A percentile compares a stretch with the other conserved stretches of the same genome.
Conservation (phyloP, 2,113 vertebrate genomes). For the Saguinus imperator region DNA sequence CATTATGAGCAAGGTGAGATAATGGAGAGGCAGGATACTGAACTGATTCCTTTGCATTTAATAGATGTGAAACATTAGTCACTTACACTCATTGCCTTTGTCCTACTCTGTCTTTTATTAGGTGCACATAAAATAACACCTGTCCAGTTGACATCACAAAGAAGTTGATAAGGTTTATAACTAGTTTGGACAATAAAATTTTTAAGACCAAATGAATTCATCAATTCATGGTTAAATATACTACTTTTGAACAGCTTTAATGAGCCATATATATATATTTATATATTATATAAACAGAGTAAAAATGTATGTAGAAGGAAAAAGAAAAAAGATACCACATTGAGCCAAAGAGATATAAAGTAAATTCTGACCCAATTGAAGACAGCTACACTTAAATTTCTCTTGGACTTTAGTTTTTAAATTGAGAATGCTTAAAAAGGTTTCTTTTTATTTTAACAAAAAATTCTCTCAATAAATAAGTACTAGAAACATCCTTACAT, state of each 20-base stretch:
- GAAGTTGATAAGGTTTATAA: background rate
- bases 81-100: background rate
- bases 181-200: background rate
- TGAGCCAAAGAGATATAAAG: background rate
- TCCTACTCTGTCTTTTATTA: background rate
- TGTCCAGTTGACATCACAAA: background rate
- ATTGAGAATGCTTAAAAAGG: background rate
- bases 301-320: background rate
- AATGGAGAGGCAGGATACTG: background rate
- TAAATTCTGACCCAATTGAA: background rate
- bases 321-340: background rate
- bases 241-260: background rate
- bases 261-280: background rate
- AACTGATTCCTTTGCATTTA: background rate
- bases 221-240: background rate
- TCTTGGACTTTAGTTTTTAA: background rate
- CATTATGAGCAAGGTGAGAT: background rate
- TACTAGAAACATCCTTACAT: background rate
- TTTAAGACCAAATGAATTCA: background rate
- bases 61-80: rapidly evolving
- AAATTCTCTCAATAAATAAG: background rate
- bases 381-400: background rate
- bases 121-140: background rate
- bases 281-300: no score
- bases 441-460: background rate